Conservation (phyloP, 2,888 invertebrate species). For the Cyrtodaria siliqua region DNA sequence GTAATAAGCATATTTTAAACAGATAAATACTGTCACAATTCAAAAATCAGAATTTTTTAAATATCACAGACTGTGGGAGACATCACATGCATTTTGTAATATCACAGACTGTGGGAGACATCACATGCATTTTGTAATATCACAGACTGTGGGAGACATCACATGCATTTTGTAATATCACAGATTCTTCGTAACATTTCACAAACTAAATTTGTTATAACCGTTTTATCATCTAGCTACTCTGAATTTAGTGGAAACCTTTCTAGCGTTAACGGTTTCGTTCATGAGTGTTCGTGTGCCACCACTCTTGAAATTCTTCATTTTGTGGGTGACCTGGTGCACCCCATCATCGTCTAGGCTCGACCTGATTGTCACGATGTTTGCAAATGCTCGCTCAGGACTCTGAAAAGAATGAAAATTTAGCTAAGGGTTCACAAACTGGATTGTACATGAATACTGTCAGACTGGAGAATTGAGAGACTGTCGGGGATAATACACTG, state of each 20-base stretch:
- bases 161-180: background rate
- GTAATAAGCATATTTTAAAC: too few species aligned
- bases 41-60: too few species aligned
- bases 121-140: background rate
- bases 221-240: constrained; percentile 9
- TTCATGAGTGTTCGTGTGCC: constrained; percentile 48
- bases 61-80: background rate
- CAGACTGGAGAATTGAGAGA: too few species aligned
- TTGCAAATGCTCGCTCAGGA: constrained; percentile 47
- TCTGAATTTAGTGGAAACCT: constrained; percentile 38
- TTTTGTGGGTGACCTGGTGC: constrained; percentile 54
- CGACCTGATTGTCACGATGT: constrained; percentile 56
- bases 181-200: background rate
- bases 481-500: too few species aligned
- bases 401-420: constrained; percentile 22
- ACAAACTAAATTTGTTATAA: too few species aligned
- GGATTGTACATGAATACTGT: too few species aligned
- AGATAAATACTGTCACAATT: too few species aligned
- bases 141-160: background rate
- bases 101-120: background rate
- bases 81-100: background rate
- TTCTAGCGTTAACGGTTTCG: constrained; percentile 47
- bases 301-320: constrained; percentile 59
- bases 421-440: too few species aligned
- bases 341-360: constrained; percentile 45